Percentiles rank a stretch among this genome's conserved stretches.
phyloP scores from a whole-genome alignment of 2,888 invertebrate species.

The Bembecia ichneumoniformis region DNA sequence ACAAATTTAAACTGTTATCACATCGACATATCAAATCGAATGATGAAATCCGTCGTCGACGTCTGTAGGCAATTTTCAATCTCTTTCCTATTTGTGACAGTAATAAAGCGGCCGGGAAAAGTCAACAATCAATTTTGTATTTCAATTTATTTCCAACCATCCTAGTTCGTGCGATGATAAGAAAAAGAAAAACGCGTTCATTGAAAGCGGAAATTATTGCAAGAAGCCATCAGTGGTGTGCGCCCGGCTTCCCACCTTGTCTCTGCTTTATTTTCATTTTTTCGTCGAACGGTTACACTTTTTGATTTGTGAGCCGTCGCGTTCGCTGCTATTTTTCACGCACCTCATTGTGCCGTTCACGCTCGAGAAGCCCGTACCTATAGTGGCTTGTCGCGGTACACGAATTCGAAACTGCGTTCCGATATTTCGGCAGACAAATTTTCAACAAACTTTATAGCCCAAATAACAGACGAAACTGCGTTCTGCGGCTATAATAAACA shows the following conservation, averaged over 20 bases:
- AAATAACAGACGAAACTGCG: too few species aligned
- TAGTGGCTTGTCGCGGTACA: slow-evolving; percentile 32
- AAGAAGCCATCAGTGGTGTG: slow-evolving; percentile 69
- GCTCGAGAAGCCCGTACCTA: slow-evolving; percentile 28
- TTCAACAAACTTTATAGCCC: too few species aligned
- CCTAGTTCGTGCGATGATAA: slow-evolving; percentile 70
- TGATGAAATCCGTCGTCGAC: slow-evolving; percentile 40
- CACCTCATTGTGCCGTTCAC: slow-evolving; percentile 51
- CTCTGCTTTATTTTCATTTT: slow-evolving; percentile 35
- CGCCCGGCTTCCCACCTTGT: slow-evolving; percentile 45
- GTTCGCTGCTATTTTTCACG: slow-evolving; percentile 51
- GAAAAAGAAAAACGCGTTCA: slow-evolving; percentile 70
- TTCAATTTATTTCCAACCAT: slow-evolving; percentile 72
- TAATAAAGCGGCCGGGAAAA: slow-evolving; percentile 70
- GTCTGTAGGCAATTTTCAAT: slow-evolving; percentile 66
- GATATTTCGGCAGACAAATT: too few species aligned
- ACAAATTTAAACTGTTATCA: not conserved
- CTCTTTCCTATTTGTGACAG: slow-evolving; percentile 70
- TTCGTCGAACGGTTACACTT: slow-evolving; percentile 41
- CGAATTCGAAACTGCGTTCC: slow-evolving; percentile 25
- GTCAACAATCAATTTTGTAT: slow-evolving; percentile 74
- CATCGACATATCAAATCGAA: slow-evolving; percentile 35
- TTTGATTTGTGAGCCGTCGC: slow-evolving; percentile 54
- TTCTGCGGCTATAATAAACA: too few species aligned
- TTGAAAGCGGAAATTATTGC: slow-evolving; percentile 73